Base-by-base conservation (phyloP, 2,113 vertebrate genomes). In the Misgurnus anguillicaudatus region DNA sequence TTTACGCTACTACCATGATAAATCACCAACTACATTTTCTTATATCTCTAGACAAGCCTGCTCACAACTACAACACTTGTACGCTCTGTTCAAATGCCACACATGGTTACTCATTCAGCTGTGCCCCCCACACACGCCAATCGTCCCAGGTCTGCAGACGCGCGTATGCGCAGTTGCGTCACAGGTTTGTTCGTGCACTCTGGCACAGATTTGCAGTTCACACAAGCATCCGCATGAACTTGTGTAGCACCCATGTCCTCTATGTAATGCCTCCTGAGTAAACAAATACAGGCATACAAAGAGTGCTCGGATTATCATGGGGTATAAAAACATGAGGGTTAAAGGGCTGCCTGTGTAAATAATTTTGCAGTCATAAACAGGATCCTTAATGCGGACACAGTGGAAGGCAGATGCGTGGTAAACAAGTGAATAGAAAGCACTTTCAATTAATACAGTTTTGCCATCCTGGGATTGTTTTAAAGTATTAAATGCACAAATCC, bases 341-440 rank as follows among this genome's bases (percentile, higher is more conserved):
- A 63, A 58, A 58, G 77, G 45, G 57, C 67, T 63, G 58, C 58
- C 31, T 47, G 77, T 53, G 77, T 62, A 79, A 79, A 79, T 63
- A 72, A 10, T 71, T 48, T 72, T 72, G 70, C 58, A 4, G 57
- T 14, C 67, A 72, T 70, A 61, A 63, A 63, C 57, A 36, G 42
- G 58, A 41, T 63, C 21, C n/a, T 63, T 63, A 21, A 75, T 48
- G 61, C 3, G 42, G 55, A 73, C 4, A 14, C 48, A 13, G 19
- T 42, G 51, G 21, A 24, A n/a, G 42, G 38, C 53, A 72, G 71
- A 62, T 45, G 21, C 8, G 38, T 76, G 19, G 47, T 76, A 65
- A 76, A 53, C 41, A 62, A 74, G 45, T 58, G n/a, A 14, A 74
- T 9, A 16, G 57, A 19, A 74, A 19, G 9, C 19, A 61, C 24